phyloP scores from a whole-genome alignment of 64 coral and sea anemone genomes.

The Montipora cactus region DNA sequence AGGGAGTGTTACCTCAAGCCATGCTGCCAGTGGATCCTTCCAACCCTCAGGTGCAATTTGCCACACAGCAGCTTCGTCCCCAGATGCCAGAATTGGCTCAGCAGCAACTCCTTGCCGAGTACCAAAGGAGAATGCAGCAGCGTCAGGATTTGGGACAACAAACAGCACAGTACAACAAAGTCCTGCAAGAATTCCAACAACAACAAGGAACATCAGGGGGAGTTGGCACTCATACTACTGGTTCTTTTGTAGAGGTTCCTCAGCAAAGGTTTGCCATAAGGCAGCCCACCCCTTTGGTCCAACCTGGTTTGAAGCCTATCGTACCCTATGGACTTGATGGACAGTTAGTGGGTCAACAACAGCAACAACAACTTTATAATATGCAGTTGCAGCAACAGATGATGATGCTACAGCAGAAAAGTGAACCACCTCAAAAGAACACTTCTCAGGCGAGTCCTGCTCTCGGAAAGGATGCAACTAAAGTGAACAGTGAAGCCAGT shows the following conservation, averaged over 20 bases:
- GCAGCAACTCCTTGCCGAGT: constrained; percentile 86
- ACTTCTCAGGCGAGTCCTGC: constrained; percentile 18
- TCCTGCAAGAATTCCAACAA: constrained; percentile 90
- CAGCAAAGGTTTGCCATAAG: constrained; percentile 91
- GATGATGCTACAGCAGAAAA: constrained; percentile 75
- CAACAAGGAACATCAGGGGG: constrained; percentile 52
- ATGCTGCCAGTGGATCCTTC: constrained; percentile 56
- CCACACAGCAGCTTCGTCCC: constrained; percentile 75
- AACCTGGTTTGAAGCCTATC: constrained; percentile 43
- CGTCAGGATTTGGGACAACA: constrained; percentile 90
- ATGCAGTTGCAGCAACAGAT: constrained; percentile 91
- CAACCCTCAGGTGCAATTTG: constrained; percentile 69
- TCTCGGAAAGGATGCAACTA: constrained; percentile 52
- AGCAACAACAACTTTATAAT: constrained; percentile 83
- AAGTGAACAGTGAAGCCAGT: not conserved
- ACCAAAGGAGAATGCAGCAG: constrained; percentile 83
- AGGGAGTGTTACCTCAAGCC: constrained; percentile 57
- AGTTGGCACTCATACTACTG: constrained; percentile 36
- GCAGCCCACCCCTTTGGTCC: constrained; percentile 68
- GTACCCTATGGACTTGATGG: constrained; percentile 58
- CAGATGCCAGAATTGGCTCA: constrained; percentile 89
- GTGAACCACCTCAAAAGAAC: constrained; percentile 26
- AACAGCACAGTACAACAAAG: constrained; percentile 85
- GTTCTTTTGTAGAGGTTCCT: constrained; percentile 73
- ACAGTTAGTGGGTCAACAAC: constrained; percentile 84